Base-by-base conservation (phyloP, 2,113 vertebrate species). In the Eolophus roseicapilla region DNA sequence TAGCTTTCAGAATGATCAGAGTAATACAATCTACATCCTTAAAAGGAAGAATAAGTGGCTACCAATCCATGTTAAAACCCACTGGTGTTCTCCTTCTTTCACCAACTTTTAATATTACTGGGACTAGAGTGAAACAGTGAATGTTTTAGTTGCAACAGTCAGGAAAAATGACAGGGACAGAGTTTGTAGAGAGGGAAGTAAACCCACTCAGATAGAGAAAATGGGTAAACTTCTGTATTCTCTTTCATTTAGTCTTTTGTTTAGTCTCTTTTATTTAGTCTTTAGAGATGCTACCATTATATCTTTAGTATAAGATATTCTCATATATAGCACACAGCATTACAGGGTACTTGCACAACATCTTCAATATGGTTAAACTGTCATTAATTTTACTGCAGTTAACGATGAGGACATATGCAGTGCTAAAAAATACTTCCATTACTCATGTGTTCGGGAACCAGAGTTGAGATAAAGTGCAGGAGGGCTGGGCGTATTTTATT, bases 381-480 rank as follows among this genome's bases (percentile, higher is more conserved):
- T 8, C 8, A 75, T 76, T 67, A 9, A 24, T 64, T 82, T 92
- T 55, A 24, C 25, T 67, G 55, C 65, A 44, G 31, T 28, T 71
- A 53, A 33, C 43, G 43, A 44, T 4, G 33, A 47, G 13, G 37
- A 41, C 29, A 28, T 13, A 29, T 4, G 15, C 46, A 18, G 46
- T 76, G 52, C 71, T 68, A 20, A n/a, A 44, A 88, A 84, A 60
- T 10, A 46, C 39, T 43, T 71, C 11, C 11, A 35, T 82, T 71
- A 25, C 20, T 77, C 17, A 8, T 12, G 60, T 85, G 68, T 81
- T 69, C 68, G 21, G 81, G 69, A 82, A 63, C 7, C 28, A 55
- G 47, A 65, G 44, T 35, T 93, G 75, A 92, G 76, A 39, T 71
- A n/a, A 94, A 95, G 50, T 88, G 82, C 80, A 93, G 65, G 55